These are phyloP conservation scores for Ecliptopera silaceata DNA, from an alignment of 2,888 invertebrate species.

Conservation along the genomic window DNA sequence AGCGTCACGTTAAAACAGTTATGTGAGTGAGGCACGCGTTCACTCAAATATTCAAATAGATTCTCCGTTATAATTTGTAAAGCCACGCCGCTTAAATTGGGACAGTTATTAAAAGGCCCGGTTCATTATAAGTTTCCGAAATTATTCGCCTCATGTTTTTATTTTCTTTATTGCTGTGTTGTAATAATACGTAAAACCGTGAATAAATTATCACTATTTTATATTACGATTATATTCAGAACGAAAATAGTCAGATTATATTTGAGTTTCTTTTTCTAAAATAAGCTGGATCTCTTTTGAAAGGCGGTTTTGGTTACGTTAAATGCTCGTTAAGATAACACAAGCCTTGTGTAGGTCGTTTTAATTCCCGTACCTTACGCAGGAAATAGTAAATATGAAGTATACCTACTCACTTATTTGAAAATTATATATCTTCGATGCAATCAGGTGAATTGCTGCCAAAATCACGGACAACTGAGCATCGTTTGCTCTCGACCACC, in stretches of 20 bases:
- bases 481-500: neutral
- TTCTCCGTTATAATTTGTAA: conserved; percentile 12
- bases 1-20: neutral
- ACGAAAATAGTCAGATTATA: neutral
- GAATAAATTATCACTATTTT: neutral
- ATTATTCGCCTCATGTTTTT: neutral
- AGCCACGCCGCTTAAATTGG: conserved; percentile 7
- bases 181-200: neutral
- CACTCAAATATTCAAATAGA: conserved; percentile 19
- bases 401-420: no score
- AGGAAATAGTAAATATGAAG: no score
- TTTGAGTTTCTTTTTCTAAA: no score
- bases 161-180: neutral
- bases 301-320: no score
- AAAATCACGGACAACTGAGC: neutral
- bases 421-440: neutral
- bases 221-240: neutral
- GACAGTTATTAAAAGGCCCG: conserved; percentile 2
- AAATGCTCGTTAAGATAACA: no score
- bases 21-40: conserved; percentile 23
- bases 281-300: no score
- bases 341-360: no score
- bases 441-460: neutral
- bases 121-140: conserved; percentile 7
- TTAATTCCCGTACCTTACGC: no score